These are phyloP conservation scores for Apis laboriosa DNA, from an alignment of 1,140 invertebrate genomes.

Conservation along the genomic window DNA sequence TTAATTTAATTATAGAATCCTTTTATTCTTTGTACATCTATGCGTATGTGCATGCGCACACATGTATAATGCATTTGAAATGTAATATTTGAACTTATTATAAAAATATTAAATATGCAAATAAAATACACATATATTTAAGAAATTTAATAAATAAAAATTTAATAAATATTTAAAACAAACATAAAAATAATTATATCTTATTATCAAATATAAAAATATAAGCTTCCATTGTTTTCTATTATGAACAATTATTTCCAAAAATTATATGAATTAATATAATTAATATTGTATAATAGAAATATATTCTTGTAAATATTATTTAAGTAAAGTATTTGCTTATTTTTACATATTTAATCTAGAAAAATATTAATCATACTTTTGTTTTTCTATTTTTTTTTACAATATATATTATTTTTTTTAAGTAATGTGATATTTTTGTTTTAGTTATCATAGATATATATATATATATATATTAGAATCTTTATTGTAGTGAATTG, in stretches of 20 bases:
- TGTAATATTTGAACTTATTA: background rate
- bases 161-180: background rate
- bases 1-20: background rate
- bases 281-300: background rate
- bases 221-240: background rate
- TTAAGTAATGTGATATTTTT: constrained; percentile 17
- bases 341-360: constrained; percentile 1
- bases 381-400: constrained; percentile 19
- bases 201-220: background rate
- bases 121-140: background rate
- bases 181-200: background rate
- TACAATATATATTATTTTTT: constrained; percentile 12
- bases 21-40: background rate
- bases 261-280: background rate
- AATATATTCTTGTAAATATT: constrained; percentile 16
- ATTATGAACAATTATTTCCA: background rate
- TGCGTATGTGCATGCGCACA: too few relatives aligned
- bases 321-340: background rate
- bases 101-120: background rate
- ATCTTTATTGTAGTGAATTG: constrained; percentile 43
- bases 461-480: constrained; percentile 22
- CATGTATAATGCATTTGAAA: background rate
- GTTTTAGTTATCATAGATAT: constrained; percentile 23
- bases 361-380: background rate
- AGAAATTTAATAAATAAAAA: too few relatives aligned